A percentile compares a stretch with the other conserved stretches of the same genome.
Evolutionary conservation across 2,113 vertebrate genomes (phyloP).

Genomic region (Larimichthys crocea): DNA sequence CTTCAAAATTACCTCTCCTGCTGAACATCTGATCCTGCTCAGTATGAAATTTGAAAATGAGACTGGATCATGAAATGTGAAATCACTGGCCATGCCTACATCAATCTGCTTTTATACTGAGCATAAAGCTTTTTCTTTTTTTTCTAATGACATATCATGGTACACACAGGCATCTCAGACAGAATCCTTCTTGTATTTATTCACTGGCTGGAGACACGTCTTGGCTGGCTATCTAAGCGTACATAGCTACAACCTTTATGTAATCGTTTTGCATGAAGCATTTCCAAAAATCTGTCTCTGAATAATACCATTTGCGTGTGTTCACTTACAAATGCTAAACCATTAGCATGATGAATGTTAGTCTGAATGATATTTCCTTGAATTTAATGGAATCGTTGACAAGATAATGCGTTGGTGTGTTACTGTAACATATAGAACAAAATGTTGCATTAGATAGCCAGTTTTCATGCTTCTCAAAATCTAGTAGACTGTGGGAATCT

Average conservation of each 20-base stretch:
- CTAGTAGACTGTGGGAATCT: constrained; percentile 8
- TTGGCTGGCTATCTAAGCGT: not conserved
- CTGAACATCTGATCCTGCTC: too few relatives aligned
- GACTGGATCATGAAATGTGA: too few relatives aligned
- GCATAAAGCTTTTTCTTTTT: too few relatives aligned
- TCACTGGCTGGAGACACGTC: too few relatives aligned
- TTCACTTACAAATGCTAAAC: too few relatives aligned
- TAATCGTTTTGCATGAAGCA: not conserved
- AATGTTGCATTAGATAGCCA: not conserved
- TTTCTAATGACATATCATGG: too few relatives aligned
- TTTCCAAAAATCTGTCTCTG: not conserved
- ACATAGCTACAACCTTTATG: not conserved
- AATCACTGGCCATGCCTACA: too few relatives aligned
- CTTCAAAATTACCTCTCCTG: too few relatives aligned
- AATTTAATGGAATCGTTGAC: not conserved
- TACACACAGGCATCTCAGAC: too few relatives aligned
- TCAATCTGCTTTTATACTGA: too few relatives aligned
- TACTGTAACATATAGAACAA: not conserved
- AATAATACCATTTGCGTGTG: not conserved
- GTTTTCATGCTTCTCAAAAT: constrained; percentile 7
- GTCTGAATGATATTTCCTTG: not conserved
- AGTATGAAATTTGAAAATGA: too few relatives aligned
- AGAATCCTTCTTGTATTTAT: too few relatives aligned
- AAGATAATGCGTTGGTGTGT: not conserved
- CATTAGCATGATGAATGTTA: not conserved